Evolutionary conservation across 1,140 invertebrate genomes (phyloP).

Genomic region (Acromyrmex heyeri): DNA sequence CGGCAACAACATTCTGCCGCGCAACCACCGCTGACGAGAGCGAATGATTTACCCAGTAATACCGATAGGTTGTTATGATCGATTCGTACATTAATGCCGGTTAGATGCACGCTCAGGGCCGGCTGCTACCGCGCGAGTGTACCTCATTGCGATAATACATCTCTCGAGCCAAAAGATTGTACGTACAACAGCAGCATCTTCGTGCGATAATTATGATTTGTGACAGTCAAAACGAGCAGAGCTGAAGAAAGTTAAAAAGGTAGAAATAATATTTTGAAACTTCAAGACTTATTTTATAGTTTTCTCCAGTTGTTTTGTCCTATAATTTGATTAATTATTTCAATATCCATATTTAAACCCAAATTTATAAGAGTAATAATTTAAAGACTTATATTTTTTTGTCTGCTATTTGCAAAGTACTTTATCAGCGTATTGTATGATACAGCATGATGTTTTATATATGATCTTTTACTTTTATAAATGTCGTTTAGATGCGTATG

Average conservation of each 20-base stretch:
- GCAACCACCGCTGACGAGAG: conserved; percentile 42
- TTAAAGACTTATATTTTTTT: not conserved
- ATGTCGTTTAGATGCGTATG: not conserved
- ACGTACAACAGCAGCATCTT: not conserved
- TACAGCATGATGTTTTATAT: not conserved
- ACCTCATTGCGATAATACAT: not conserved
- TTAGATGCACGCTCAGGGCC: conserved; percentile 57
- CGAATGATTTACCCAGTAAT: conserved; percentile 76
- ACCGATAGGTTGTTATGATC: conserved; percentile 75
- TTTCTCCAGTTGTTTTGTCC: not conserved
- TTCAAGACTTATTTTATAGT: not conserved
- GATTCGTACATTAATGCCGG: conserved; percentile 74
- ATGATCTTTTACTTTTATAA: not conserved
- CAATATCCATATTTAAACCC: not conserved
- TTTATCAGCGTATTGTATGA: not conserved
- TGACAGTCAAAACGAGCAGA: not conserved
- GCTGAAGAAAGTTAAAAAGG: not conserved
- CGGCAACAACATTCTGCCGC: conserved; percentile 72
- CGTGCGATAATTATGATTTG: not conserved
- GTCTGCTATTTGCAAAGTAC: not conserved
- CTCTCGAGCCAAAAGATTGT: not conserved
- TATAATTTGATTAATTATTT: not conserved
- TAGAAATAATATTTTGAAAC: not conserved
- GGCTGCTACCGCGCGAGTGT: not conserved
- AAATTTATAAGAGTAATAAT: not conserved